Evolutionary conservation across 2,888 invertebrate species (phyloP).

Genomic region (Agonopterix heracliana): DNA sequence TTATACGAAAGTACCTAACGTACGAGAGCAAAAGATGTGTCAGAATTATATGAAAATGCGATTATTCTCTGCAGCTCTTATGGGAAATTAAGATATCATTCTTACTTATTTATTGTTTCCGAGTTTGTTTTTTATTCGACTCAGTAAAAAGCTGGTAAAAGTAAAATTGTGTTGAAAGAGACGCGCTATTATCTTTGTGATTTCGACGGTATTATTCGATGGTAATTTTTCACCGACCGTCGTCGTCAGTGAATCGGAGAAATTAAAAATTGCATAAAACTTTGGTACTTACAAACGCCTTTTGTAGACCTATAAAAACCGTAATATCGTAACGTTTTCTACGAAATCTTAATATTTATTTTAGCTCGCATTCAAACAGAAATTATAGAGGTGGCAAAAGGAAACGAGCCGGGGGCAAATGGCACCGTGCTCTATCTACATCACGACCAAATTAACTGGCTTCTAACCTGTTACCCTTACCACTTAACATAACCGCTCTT

Average conservation of each 20-base stretch:
- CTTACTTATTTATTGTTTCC: neutral
- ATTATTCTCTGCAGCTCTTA: neutral
- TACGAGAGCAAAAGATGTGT: neutral
- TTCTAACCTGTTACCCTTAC: slow-evolving; percentile 41
- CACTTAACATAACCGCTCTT: slow-evolving; percentile 12
- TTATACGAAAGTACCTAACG: neutral
- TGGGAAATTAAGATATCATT: neutral
- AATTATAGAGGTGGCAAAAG: slow-evolving; percentile 54
- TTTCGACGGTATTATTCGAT: slow-evolving; percentile 21
- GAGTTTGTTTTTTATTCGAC: too few relatives aligned
- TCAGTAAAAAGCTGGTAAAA: too few relatives aligned
- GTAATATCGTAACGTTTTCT: slow-evolving; percentile 3
- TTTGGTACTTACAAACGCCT: neutral
- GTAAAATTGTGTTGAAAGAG: too few relatives aligned
- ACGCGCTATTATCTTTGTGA: neutral
- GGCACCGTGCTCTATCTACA: slow-evolving; percentile 65
- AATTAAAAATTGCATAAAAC: slow-evolving; percentile 16
- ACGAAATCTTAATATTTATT: slow-evolving; percentile 29
- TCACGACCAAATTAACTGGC: slow-evolving; percentile 62
- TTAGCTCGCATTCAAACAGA: slow-evolving; percentile 43
- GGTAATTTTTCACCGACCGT: slow-evolving; percentile 29
- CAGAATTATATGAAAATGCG: slow-evolving; percentile 2
- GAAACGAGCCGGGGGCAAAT: slow-evolving; percentile 41
- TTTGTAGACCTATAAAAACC: neutral
- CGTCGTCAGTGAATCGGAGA: slow-evolving; percentile 23